phyloP scores from a whole-genome alignment of 1,140 invertebrate species.

The Zaprionus ghesquierei region DNA sequence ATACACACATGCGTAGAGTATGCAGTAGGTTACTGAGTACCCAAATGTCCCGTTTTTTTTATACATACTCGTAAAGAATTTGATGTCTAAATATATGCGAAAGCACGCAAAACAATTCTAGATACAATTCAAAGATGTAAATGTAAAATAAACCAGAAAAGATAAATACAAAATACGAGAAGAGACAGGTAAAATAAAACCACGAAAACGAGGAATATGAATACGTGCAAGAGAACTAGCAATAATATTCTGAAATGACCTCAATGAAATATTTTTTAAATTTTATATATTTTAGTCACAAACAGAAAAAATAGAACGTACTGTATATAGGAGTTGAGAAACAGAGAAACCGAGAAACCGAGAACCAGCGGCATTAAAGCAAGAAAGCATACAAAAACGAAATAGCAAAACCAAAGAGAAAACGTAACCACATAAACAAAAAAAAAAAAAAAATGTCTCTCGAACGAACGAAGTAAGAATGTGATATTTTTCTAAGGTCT shows the following conservation, averaged over 20 bases:
- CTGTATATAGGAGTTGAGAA: conserved; percentile 62
- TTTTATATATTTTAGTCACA: conserved; percentile 80
- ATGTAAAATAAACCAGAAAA: conserved; percentile 16
- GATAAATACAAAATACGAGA: conserved; percentile 8
- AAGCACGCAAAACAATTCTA: conserved; percentile 55
- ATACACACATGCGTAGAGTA: conserved; percentile 32
- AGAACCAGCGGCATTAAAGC: conserved; percentile 15
- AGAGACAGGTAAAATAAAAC: conserved; percentile 7
- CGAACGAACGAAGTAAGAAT: conserved; percentile 83
- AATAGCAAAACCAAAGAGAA: conserved; percentile 62
- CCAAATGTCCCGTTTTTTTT: conserved; percentile 26
- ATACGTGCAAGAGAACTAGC: conserved; percentile 67
- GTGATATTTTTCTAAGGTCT: conserved; percentile 83
- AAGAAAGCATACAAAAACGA: conserved; percentile 20
- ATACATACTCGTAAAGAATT: conserved; percentile 38
- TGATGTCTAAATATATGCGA: conserved; percentile 68
- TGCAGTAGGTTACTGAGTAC: conserved; percentile 4
- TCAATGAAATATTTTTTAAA: conserved; percentile 83
- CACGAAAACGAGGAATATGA: conserved; percentile 6
- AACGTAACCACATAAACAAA: conserved; percentile 49
- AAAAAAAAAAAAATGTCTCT: conserved; percentile 75
- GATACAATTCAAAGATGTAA: conserved; percentile 64
- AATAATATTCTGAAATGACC: conserved; percentile 83
- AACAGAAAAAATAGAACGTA: conserved; percentile 46
- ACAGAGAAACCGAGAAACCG: conserved; percentile 2